phyloP scores from a whole-genome alignment of 2,113 vertebrate genomes.

The Lepus europaeus region DNA sequence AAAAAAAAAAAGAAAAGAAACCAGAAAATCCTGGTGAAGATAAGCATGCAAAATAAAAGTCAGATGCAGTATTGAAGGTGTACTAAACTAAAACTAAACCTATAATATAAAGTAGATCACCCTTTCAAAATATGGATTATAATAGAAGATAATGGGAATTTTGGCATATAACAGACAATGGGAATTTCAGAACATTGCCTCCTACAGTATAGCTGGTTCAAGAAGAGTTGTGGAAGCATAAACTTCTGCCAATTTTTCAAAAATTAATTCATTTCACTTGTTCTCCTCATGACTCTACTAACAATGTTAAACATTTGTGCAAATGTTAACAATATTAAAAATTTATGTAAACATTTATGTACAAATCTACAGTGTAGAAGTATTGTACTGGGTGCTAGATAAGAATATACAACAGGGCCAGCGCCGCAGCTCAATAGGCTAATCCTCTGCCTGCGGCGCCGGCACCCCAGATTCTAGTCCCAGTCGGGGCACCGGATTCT shows the following conservation, averaged over 20 bases:
- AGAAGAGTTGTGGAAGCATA: not conserved
- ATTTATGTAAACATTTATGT: not conserved
- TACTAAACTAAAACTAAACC: not conserved
- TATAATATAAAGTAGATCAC: not conserved
- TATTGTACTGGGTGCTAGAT: not conserved
- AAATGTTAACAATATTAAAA: too few relatives aligned
- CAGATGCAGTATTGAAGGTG: not conserved
- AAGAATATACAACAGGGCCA: not conserved
- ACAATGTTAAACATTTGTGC: not conserved
- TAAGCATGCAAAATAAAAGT: not conserved
- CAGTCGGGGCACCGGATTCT: too few relatives aligned
- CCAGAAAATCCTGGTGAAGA: not conserved
- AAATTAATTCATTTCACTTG: constrained; percentile 23
- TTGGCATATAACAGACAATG: not conserved
- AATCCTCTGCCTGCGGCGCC: too few relatives aligned
- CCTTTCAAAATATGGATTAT: not conserved
- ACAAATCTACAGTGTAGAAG: not conserved
- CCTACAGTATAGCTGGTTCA: not conserved
- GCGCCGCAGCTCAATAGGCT: too few relatives aligned
- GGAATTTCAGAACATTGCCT: not conserved
- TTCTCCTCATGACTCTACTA: not conserved
- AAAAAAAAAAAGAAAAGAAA: not conserved
- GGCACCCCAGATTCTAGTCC: too few relatives aligned
- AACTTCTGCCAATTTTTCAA: not conserved
- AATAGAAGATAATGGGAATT: not conserved